phyloP scores from a whole-genome alignment of 2,888 invertebrate species.

The Disparrhopalites patrizii region DNA sequence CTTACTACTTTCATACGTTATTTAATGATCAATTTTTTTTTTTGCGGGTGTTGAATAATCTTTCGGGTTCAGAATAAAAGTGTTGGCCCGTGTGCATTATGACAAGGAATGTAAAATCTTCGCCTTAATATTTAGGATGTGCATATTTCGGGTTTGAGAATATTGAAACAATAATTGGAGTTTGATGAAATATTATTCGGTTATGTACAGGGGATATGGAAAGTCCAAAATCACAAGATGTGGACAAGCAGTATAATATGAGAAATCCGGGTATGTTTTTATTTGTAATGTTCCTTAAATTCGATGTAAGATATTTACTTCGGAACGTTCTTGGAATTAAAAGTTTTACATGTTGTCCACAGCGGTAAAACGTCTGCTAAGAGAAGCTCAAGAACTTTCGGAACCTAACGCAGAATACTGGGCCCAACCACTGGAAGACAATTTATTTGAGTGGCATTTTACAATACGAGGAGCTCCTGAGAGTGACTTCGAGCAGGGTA shows the following conservation, averaged over 20 bases:
- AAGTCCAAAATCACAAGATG: slow-evolving; percentile 11
- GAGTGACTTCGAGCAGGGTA: slow-evolving; percentile 83
- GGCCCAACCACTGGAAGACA: slow-evolving; percentile 87
- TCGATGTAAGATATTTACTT: neutral
- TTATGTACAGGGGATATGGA: slow-evolving; percentile 7
- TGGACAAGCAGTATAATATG: slow-evolving; percentile 28
- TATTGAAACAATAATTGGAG: too few species aligned
- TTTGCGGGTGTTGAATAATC: too few species aligned
- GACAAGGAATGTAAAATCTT: too few species aligned
- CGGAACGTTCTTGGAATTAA: neutral
- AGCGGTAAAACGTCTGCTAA: slow-evolving; percentile 91
- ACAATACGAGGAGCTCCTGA: slow-evolving; percentile 60
- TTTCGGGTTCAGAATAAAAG: too few species aligned
- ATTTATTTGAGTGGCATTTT: slow-evolving; percentile 94
- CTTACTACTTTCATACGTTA: too few species aligned
- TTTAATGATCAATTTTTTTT: too few species aligned
- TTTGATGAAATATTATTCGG: too few species aligned
- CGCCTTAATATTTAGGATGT: too few species aligned
- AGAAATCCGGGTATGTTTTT: slow-evolving; percentile 14
- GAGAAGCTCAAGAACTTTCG: slow-evolving; percentile 72
- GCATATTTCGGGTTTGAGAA: too few species aligned
- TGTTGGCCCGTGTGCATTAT: too few species aligned
- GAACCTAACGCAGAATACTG: slow-evolving; percentile 84
- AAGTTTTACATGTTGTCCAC: slow-evolving; percentile 35
- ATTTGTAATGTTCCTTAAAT: neutral